Conservation (phyloP, 2,888 invertebrate species). For the Kuschelorhynchus macadamiae region DNA sequence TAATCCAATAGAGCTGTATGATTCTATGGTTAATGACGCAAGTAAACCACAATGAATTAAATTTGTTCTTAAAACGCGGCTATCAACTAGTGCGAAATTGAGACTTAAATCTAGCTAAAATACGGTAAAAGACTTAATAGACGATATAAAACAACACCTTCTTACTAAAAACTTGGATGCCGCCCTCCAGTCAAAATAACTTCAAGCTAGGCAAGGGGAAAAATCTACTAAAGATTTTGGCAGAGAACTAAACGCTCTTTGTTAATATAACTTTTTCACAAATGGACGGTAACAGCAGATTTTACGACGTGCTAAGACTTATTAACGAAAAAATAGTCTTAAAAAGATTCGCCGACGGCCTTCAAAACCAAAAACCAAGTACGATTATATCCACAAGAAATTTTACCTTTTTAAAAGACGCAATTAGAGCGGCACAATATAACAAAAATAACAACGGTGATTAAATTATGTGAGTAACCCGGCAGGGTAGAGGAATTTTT, state of each 20-base stretch:
- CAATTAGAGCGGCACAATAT: slow-evolving; percentile 13
- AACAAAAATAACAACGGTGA: too few species aligned
- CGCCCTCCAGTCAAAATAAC: neutral
- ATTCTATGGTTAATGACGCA: slow-evolving; percentile 6
- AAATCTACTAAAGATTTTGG: slow-evolving; percentile 6
- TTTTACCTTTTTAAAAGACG: slow-evolving; percentile 12
- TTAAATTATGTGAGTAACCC: too few species aligned
- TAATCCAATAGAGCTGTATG: neutral
- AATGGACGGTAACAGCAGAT: neutral
- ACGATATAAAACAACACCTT: slow-evolving; percentile 10
- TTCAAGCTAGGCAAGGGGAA: neutral
- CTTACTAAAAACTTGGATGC: neutral
- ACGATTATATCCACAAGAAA: slow-evolving; percentile 7
- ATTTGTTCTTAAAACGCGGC: slow-evolving; percentile 21
- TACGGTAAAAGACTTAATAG: neutral
- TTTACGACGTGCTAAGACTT: neutral
- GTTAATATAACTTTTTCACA: slow-evolving; percentile 3
- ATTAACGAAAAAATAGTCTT: slow-evolving; percentile 16
- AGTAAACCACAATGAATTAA: slow-evolving; percentile 7
- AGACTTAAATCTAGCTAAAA: slow-evolving; percentile 1
- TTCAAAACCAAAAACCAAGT: slow-evolving; percentile 4
- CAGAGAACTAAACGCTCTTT: slow-evolving; percentile 1
- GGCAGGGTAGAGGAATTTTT: too few species aligned
- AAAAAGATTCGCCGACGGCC: slow-evolving; percentile 9
- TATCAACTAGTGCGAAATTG: slow-evolving; percentile 15